Conservation (phyloP, 2,888 invertebrate species). For the Drosophila fulvimacula region DNA sequence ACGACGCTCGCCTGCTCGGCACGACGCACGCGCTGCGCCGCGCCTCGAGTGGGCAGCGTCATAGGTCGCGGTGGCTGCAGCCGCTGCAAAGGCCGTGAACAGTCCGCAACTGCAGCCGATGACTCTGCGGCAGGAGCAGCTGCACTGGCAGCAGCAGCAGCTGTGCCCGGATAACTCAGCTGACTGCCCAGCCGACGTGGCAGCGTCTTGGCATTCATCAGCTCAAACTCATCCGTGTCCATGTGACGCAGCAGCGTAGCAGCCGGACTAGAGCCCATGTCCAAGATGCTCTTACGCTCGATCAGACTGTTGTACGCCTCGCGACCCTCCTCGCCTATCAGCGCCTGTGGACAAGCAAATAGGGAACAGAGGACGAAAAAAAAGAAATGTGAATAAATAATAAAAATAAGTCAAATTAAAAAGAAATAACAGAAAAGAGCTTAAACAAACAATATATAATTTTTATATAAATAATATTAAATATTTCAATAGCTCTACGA, state of each 20-base stretch:
- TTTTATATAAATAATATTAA: neutral
- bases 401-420: conserved; percentile 11
- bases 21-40: conserved; percentile 77
- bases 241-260: conserved; percentile 78
- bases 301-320: conserved; percentile 97
- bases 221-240: conserved; percentile 82
- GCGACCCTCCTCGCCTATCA: conserved; percentile 94
- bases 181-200: conserved; percentile 76
- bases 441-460: neutral
- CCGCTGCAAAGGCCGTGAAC: conserved; percentile 48
- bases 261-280: conserved; percentile 72
- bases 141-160: neutral
- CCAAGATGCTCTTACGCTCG: conserved; percentile 87
- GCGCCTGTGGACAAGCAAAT: conserved; percentile 87
- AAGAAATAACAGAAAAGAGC: neutral
- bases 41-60: conserved; percentile 83
- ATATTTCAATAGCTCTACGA: neutral
- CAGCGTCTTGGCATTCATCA: conserved; percentile 81
- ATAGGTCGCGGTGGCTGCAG: conserved; percentile 82
- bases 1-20: conserved; percentile 58
- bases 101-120: conserved; percentile 6
- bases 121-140: conserved; percentile 9
- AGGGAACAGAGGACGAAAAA: conserved; percentile 1
- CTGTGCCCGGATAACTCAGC: conserved; percentile 35
- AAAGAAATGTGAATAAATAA: conserved; percentile 31